Evolutionary conservation across 2,797 vertebrate genomes (phyloP).

Genomic region (Myiothlypis coronata): DNA sequence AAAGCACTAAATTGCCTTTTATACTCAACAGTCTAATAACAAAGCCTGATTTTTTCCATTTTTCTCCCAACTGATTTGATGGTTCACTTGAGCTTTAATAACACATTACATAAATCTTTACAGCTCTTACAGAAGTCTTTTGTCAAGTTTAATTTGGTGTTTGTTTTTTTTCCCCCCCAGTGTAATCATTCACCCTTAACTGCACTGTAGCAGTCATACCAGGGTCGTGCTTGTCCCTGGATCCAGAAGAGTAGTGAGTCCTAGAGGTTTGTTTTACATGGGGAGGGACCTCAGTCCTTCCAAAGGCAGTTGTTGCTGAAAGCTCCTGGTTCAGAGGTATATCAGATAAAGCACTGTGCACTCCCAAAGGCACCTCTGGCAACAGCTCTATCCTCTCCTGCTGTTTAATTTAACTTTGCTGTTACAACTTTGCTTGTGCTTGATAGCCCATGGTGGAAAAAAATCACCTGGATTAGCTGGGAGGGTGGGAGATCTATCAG

Average conservation of each 20-base stretch:
- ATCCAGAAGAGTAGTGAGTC: neutral
- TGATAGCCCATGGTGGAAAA: neutral
- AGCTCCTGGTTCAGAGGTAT: neutral
- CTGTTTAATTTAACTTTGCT: neutral
- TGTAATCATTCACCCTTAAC: slow-evolving; percentile 4
- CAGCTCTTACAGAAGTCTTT: slow-evolving; percentile 52
- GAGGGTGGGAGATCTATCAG: neutral
- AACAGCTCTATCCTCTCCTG: neutral
- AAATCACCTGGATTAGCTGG: neutral
- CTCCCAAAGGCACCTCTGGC: neutral
- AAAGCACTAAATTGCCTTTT: slow-evolving; percentile 68
- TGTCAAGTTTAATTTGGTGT: slow-evolving; percentile 43
- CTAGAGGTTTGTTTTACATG: neutral
- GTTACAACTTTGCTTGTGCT: neutral
- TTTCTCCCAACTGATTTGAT: slow-evolving; percentile 36
- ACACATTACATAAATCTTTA: slow-evolving; percentile 59
- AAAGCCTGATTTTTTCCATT: slow-evolving; percentile 55
- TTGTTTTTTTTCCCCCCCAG: neutral
- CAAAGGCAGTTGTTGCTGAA: neutral
- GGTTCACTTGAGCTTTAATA: slow-evolving; percentile 68
- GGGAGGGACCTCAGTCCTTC: neutral
- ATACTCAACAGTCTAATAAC: slow-evolving; percentile 61
- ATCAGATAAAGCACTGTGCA: neutral
- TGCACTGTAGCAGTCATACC: neutral
- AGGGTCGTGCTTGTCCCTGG: neutral